Evolutionary conservation across 2,888 invertebrate genomes (phyloP).

Genomic region (Octonoba sinensis): DNA sequence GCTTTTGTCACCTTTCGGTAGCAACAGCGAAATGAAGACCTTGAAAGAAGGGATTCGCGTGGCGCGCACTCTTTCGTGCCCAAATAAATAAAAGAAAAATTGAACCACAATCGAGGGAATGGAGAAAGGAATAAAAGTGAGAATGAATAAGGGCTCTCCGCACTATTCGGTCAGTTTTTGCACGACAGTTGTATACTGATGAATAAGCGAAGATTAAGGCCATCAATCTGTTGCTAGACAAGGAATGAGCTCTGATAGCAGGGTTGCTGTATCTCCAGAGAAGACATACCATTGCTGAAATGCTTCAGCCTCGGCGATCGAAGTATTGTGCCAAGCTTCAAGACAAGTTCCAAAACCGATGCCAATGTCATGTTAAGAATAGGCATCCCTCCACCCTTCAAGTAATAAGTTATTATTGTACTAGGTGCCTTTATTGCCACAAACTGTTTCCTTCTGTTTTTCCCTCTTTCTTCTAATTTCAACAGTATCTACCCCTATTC

Average conservation of each 20-base stretch:
- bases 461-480: too few species aligned
- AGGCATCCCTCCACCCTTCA: too few species aligned
- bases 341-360: too few species aligned
- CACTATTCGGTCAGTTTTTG: constrained; percentile 38
- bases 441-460: too few species aligned
- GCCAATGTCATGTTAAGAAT: too few species aligned
- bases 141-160: constrained; percentile 25
- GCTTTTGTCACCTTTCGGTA: constrained; percentile 38
- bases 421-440: too few species aligned
- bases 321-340: too few species aligned
- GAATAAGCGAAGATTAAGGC: constrained; percentile 36
- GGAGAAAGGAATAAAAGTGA: constrained; percentile 1
- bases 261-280: constrained; percentile 20
- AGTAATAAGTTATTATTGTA: too few species aligned
- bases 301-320: background rate
- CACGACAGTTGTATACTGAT: constrained; percentile 14
- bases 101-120: constrained; percentile 24
- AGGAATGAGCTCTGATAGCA: constrained; percentile 12
- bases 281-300: background rate
- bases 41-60: constrained; percentile 46
- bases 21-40: constrained; percentile 35
- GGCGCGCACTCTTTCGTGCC: constrained; percentile 22
- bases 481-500: too few species aligned
- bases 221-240: constrained; percentile 45
- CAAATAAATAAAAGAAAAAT: constrained; percentile 10